Conservation (phyloP, 2,888 invertebrate species). For the Drosophila lacicola region DNA sequence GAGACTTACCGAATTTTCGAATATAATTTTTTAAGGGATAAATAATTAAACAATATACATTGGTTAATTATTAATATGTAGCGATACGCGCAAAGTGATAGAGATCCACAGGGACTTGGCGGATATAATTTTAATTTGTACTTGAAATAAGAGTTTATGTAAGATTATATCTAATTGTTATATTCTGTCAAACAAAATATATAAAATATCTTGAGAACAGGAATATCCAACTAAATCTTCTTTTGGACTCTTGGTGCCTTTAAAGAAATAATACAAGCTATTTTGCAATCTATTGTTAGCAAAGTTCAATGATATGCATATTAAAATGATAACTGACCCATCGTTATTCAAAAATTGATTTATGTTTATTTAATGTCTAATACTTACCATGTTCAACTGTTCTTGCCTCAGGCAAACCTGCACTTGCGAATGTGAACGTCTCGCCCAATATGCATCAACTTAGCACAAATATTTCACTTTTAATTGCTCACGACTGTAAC, state of each 20-base stretch:
- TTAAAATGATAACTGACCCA: neutral
- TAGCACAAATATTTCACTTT: conserved; percentile 67
- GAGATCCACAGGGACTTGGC: too few relatives aligned
- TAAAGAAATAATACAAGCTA: too few relatives aligned
- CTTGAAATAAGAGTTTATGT: too few relatives aligned
- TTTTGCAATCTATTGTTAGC: neutral
- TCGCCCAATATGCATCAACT: conserved; percentile 15
- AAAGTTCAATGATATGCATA: neutral
- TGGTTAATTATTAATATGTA: too few relatives aligned
- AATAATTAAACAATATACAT: too few relatives aligned
- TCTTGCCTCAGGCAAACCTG: conserved; percentile 16
- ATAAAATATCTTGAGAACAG: neutral
- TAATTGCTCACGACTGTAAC: conserved; percentile 26
- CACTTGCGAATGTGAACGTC: conserved; percentile 1
- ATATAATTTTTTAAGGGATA: too few relatives aligned
- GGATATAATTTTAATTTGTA: too few relatives aligned
- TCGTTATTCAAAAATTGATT: neutral
- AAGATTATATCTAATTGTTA: too few relatives aligned
- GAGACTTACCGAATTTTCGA: too few relatives aligned
- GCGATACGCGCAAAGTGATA: too few relatives aligned
- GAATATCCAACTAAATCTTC: neutral
- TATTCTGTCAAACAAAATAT: neutral
- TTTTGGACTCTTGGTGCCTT: too few relatives aligned
- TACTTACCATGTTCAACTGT: conserved; percentile 41
- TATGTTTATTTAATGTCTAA: neutral